Percentiles rank a stretch among this genome's conserved stretches.
Evolutionary conservation across 1,140 invertebrate species (phyloP).

Genomic region (Bombus waltoni): DNA sequence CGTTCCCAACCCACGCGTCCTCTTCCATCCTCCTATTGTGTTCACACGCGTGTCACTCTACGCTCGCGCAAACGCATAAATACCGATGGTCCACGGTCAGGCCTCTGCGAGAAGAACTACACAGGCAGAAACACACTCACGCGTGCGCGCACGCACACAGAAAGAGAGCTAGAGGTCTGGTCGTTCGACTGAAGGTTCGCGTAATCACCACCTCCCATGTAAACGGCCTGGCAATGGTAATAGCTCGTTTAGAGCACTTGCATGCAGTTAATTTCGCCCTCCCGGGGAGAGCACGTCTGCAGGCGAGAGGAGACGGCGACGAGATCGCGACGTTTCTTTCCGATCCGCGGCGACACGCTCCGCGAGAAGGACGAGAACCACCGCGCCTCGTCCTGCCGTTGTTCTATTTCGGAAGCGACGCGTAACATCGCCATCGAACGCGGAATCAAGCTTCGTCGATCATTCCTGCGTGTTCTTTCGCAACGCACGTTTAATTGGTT

Average conservation of each 20-base stretch:
- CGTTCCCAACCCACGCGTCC: background rate
- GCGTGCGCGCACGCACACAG: background rate
- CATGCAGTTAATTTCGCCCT: conserved; percentile 62
- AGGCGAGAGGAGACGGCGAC: background rate
- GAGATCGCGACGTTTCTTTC: background rate
- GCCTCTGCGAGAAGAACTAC: too few species aligned
- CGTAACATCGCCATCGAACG: conserved; percentile 10
- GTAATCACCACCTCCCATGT: conserved; percentile 64
- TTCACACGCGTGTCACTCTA: background rate
- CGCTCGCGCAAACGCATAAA: too few species aligned
- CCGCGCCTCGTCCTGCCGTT: conserved; percentile 18
- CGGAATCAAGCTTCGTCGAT: conserved; percentile 32
- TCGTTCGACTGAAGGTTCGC: conserved; percentile 47
- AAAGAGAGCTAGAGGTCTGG: conserved; percentile 26
- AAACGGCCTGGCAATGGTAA: conserved; percentile 62
- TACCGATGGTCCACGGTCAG: too few species aligned
- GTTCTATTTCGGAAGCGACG: conserved; percentile 22
- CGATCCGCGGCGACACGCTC: background rate
- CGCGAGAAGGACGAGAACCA: conserved; percentile 3
- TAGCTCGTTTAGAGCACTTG: conserved; percentile 60
- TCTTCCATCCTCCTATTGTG: background rate
- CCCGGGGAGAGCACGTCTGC: background rate
- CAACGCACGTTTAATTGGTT: background rate
- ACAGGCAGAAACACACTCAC: too few species aligned
- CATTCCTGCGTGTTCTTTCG: background rate